Base-by-base conservation (phyloP, 1,140 invertebrate genomes). In the Caenorhabditis remanei region DNA sequence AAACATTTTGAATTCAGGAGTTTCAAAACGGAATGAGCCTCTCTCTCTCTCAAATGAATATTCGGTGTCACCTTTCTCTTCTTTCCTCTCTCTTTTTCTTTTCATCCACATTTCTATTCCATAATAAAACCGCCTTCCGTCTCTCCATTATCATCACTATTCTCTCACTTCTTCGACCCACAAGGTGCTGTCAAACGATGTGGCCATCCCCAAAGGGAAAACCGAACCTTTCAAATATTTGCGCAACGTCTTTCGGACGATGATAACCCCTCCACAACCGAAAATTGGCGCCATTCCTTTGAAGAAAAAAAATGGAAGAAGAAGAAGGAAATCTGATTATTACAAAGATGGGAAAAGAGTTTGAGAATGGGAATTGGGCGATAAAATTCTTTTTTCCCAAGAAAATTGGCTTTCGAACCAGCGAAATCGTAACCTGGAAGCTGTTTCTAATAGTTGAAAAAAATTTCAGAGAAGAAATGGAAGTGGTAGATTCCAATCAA, bases 181-280 rank as follows among this genome's bases (percentile, higher is more conserved):
- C 32, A 32, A 32, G 46, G 71, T 50, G 71, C 71, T 79, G 71
- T 79, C 71, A 79, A 79, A 79, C 71, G 71, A 79, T 50, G 71
- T 79, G 71, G 46, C 71, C 71, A 79, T 79, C 71, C 71, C 71
- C 13, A 14, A 75, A n/a, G 16, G 43, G 65, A 46, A 48, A 71
- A 71, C 21, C 40, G 71, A 79, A 79, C 71, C 71, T 79, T 79
- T 50, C 71, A 79, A 79, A 79, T 79, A 79, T 79, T 79, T 79
- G 71, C 71, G 71, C 71, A 79, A 79, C 71, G 71, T 79, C 71
- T 79, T 79, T 79, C 46, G 71, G 71, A 79, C 46, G 71, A 53
- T 79, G 71, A 79, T 79, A 79, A 79, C 32, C 71, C 40, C 9
- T 13, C 71, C 13, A 21, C 56, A 58, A 8, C 71, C 50, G 50